Percentiles rank a stretch among this genome's conserved stretches.
Conservation (phyloP, 2,797 vertebrate genomes). For the Anabas testudineus region DNA sequence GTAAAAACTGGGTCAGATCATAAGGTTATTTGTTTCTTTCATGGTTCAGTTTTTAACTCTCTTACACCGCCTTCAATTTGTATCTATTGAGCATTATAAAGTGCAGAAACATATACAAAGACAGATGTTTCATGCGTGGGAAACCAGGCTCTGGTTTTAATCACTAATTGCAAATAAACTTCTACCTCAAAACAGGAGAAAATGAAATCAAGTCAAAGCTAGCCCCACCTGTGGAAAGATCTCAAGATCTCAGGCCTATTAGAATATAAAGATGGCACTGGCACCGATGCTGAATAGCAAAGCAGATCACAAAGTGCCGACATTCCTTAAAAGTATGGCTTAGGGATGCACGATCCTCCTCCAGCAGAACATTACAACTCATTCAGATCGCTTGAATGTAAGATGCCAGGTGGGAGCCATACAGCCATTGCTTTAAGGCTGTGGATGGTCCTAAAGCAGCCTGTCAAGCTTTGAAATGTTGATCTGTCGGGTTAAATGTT, state of each 20-base stretch:
- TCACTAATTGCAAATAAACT: no score
- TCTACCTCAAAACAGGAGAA: no score
- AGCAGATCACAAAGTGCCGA: no score
- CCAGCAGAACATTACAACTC: not conserved
- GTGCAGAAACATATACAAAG: not conserved
- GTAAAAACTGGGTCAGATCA: not conserved
- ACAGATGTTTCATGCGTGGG: no score
- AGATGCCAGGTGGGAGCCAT: slow-evolving; percentile 1
- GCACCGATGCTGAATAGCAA: not conserved
- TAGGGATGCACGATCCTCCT: no score
- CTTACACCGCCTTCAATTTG: not conserved
- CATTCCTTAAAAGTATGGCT: no score
- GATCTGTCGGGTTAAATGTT: slow-evolving; percentile 35
- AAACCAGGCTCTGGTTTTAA: no score
- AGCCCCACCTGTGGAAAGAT: no score
- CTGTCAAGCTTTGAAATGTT: slow-evolving; percentile 27
- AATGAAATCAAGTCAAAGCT: no score
- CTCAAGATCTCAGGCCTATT: no score
- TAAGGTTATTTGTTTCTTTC: not conserved
- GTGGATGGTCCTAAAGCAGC: slow-evolving; percentile 4
- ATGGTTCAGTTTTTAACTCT: not conserved
- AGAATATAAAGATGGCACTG: no score
- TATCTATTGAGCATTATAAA: not conserved
- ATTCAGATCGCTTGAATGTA: slow-evolving; percentile 26
- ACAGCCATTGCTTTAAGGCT: slow-evolving; percentile 9